Percentiles rank a stretch among this genome's conserved stretches.
Conservation (phyloP, 1,140 invertebrate genomes). For the Scaptomyza graminum region DNA sequence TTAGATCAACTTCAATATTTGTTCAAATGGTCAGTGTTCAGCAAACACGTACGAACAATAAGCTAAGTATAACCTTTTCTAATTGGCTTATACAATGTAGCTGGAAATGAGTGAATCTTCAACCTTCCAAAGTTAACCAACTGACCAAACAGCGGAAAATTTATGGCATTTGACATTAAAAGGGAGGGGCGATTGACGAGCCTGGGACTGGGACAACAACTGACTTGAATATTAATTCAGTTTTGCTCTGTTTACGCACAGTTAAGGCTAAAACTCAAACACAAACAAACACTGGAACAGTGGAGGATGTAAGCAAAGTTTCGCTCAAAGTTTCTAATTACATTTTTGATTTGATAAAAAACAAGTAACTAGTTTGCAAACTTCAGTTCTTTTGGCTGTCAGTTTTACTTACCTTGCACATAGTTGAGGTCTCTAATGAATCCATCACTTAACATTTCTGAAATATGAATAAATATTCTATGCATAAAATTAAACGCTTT, state of each 20-base stretch:
- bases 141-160: slow-evolving; percentile 45
- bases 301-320: slow-evolving; percentile 10
- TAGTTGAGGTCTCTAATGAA: background rate
- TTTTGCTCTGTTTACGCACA: slow-evolving; percentile 6
- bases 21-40: slow-evolving; percentile 40
- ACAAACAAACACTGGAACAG: slow-evolving; percentile 2
- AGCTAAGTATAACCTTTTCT: slow-evolving; percentile 4
- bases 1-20: slow-evolving; percentile 55
- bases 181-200: background rate
- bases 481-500: too few species aligned
- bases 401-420: background rate
- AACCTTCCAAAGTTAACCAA: slow-evolving; percentile 13
- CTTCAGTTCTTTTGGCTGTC: slow-evolving; percentile 9
- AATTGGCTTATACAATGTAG: slow-evolving; percentile 13
- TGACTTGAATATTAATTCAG: background rate
- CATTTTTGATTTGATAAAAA: slow-evolving; percentile 17
- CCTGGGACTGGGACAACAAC: slow-evolving; percentile 9
- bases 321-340: slow-evolving; percentile 18
- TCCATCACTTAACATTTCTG: background rate
- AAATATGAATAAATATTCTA: too few species aligned
- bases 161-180: slow-evolving; percentile 13
- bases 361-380: slow-evolving; percentile 12
- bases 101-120: background rate
- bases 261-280: background rate
- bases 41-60: slow-evolving; percentile 20